Base-by-base conservation (phyloP, 2,888 invertebrate species). In the Iselma pallidipennis region DNA sequence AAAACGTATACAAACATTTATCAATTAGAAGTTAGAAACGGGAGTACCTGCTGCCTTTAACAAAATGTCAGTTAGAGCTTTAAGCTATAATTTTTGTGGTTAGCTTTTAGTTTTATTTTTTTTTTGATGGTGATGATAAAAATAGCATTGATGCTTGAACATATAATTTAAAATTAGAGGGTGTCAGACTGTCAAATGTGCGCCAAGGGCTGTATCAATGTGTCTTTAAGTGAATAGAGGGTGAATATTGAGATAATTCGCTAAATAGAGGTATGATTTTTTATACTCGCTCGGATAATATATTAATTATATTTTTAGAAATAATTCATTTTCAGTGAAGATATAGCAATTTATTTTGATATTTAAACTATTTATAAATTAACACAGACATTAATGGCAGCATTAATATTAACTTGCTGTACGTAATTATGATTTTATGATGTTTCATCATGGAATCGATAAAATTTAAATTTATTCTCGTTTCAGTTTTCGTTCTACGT, bases 381-480 rank as follows among this genome's bases (percentile, higher is more conserved):
- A 42, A 21, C 42, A 42, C 42, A 19, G 42, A 42, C 42, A 42
- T 42, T 42, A 42, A 42, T 42, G 42, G 42, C 42, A 42, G 12
- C 42, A 42, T 42, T 42, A 42, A 42, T 42, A 42, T 42, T 42
- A 42, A 42, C 42, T 42, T 42, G 42, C 42, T 21, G 10, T 42
- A 42, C 42, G 42, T 42, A 42, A 42, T 42, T 42, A 42, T 42
- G 21, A 42, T 42, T 42, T 42, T 42, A 42, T 42, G 42, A 42
- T 42, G 42, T 42, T 21, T 42, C 42, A 42, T 42, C 42, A 42
- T 42, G 42, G 6, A 42, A 42, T 42, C 42, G 42, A 42, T 42
- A 42, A 42, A 42, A 42, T 2, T 42, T 42, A 10, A 42, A 42
- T 42, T 42, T 42, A 42, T 42, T 42, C 16, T 21, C 42, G 42